Conservation (phyloP, 2,888 invertebrate species). For the Nephrotoma flavescens region DNA sequence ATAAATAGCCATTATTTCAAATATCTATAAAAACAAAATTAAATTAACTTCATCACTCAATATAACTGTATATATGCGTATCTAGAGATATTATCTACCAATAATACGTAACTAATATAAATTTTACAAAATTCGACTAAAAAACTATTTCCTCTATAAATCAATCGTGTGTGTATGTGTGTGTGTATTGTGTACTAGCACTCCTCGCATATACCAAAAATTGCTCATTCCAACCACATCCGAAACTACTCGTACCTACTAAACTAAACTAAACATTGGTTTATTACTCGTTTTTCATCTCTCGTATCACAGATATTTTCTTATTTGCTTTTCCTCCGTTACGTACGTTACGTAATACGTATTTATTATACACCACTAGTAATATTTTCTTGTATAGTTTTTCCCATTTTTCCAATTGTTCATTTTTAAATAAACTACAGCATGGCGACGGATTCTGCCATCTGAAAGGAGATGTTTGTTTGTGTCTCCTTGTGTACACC, state of each 20-base stretch:
- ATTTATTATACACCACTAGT: not conserved
- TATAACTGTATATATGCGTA: not conserved
- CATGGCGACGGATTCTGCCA: not conserved
- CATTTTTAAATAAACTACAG: not conserved
- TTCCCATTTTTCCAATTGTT: not conserved
- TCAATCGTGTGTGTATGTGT: not conserved
- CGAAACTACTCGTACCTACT: not conserved
- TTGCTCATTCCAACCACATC: not conserved
- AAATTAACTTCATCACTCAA: not conserved
- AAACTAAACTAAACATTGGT: not conserved
- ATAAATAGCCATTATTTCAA: not conserved
- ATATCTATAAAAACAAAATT: not conserved
- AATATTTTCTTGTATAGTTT: not conserved
- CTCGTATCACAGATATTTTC: not conserved
- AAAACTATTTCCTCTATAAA: not conserved
- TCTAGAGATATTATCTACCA: not conserved
- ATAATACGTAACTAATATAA: not conserved
- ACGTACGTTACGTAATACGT: not conserved
- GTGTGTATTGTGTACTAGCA: not conserved
- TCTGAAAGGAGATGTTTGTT: not conserved
- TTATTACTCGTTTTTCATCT: not conserved
- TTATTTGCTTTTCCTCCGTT: not conserved
- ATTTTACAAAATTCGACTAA: not conserved
- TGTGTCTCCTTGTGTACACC: not conserved
- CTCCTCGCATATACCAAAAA: not conserved